Evolutionary conservation across 2,888 invertebrate genomes (phyloP).

Genomic region (Trisateles emortualis): DNA sequence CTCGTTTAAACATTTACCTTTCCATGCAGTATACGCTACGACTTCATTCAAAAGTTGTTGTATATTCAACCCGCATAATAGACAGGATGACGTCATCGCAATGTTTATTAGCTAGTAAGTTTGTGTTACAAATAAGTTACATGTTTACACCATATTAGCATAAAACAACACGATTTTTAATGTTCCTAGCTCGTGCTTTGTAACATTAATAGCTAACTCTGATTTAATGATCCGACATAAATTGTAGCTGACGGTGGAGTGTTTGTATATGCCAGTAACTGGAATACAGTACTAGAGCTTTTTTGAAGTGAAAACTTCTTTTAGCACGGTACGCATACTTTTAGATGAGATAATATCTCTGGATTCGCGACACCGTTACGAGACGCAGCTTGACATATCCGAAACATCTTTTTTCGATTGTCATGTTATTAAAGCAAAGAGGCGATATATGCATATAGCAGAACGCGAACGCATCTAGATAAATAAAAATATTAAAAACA

Average conservation of each 20-base stretch:
- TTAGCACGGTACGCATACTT: no score
- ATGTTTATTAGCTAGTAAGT: no score
- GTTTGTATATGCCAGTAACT: constrained; percentile 41
- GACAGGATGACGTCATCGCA: background rate
- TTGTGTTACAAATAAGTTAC: constrained; percentile 4
- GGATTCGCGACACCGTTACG: no score
- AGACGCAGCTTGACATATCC: no score
- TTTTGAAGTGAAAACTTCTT: no score
- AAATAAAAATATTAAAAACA: no score
- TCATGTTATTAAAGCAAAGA: no score
- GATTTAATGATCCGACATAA: constrained; percentile 69
- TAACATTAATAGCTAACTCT: constrained; percentile 53
- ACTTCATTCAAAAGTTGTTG: background rate
- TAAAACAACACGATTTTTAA: constrained; percentile 16
- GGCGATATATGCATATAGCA: no score
- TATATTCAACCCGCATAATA: background rate
- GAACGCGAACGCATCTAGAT: no score
- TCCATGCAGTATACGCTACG: background rate
- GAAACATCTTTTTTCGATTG: no score
- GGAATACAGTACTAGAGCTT: constrained; percentile 18
- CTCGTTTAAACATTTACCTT: background rate
- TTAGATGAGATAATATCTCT: no score
- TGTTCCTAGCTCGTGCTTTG: constrained; percentile 4
- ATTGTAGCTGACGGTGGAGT: constrained; percentile 48
- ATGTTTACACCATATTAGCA: constrained; percentile 8